phyloP scores from a whole-genome alignment of 2,797 vertebrate genomes.

The Clarias fuscus region DNA sequence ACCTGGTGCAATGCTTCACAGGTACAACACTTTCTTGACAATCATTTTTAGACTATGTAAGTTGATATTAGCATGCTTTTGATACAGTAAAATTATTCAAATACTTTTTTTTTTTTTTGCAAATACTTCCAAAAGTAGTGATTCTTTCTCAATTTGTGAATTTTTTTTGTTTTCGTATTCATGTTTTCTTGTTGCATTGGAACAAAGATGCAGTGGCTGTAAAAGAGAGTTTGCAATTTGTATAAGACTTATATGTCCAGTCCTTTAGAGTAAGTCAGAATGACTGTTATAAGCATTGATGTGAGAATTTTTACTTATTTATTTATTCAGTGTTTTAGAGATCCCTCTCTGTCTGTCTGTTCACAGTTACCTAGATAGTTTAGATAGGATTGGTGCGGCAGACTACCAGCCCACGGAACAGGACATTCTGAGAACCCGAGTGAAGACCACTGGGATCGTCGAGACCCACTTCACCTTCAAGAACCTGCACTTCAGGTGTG shows the following conservation, averaged over 20 bases:
- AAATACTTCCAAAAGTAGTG: background rate
- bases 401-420: constrained; percentile 91
- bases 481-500: constrained; percentile 89
- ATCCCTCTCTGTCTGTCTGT: constrained; percentile 23
- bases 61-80: background rate
- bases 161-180: background rate
- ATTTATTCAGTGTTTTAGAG: background rate
- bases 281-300: background rate
- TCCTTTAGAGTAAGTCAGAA: background rate
- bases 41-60: background rate
- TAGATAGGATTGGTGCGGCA: constrained; percentile 85
- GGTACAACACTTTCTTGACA: background rate
- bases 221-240: background rate
- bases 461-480: constrained; percentile 92
- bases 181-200: too few relatives aligned
- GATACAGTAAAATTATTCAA: background rate
- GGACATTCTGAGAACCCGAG: constrained; percentile 88
- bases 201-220: background rate
- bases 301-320: background rate
- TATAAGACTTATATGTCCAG: background rate
- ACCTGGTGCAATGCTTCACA: background rate
- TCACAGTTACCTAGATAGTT: constrained; percentile 86
- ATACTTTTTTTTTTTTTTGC: background rate
- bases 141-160: background rate
- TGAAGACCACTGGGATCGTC: constrained; percentile 90